These are phyloP conservation scores for Phaethornis superciliosus DNA, from an alignment of 2,113 vertebrate genomes.

Conservation along the genomic window DNA sequence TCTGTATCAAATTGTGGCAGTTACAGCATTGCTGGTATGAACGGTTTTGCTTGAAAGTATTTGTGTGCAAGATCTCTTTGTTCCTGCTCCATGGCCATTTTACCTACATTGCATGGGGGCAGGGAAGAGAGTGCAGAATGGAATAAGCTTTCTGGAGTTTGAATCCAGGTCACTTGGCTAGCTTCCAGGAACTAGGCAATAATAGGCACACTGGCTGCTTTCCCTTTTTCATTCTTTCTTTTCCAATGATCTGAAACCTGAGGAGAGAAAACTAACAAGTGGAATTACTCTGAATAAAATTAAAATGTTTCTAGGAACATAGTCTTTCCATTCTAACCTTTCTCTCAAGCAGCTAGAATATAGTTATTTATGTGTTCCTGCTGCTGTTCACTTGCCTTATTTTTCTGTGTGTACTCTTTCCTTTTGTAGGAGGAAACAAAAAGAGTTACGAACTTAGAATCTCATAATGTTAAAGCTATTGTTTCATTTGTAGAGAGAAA, in stretches of 20 bases:
- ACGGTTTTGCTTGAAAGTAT: neutral
- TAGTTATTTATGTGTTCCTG: neutral
- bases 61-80: constrained; percentile 47
- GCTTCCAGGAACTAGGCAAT: constrained; percentile 61
- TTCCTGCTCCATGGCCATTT: constrained; percentile 56
- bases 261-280: constrained; percentile 50
- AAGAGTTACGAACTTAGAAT: neutral
- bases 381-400: neutral
- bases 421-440: neutral
- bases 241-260: constrained; percentile 64
- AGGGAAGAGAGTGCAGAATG: constrained; percentile 50
- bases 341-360: neutral
- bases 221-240: constrained; percentile 64
- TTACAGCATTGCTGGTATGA: neutral
- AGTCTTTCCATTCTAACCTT: neutral
- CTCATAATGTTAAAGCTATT: neutral
- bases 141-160: constrained; percentile 72
- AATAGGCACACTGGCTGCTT: constrained; percentile 62
- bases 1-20: neutral
- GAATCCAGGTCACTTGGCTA: constrained; percentile 74
- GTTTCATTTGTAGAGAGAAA: neutral
- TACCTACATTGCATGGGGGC: constrained; percentile 49
- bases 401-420: neutral
- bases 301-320: constrained; percentile 56
- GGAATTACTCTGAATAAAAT: constrained; percentile 57